These are phyloP conservation scores for Alectura lathami DNA, from an alignment of 2,113 vertebrate species.

Conservation along the genomic window DNA sequence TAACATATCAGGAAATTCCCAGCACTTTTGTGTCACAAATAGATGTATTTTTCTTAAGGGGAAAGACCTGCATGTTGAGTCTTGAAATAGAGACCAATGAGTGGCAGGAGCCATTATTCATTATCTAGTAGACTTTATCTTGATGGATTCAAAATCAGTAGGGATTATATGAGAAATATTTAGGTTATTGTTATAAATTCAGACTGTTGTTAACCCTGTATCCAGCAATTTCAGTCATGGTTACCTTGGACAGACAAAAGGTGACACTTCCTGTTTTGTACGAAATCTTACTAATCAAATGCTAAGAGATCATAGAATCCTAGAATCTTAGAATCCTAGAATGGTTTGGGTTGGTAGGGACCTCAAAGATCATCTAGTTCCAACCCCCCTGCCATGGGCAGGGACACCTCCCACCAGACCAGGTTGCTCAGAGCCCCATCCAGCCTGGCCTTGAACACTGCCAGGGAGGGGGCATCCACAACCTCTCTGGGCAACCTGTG, in stretches of 20 bases:
- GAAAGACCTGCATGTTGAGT: background rate
- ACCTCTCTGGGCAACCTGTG: too few relatives aligned
- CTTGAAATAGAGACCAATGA: background rate
- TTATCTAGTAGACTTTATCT: background rate
- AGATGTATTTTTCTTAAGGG: background rate
- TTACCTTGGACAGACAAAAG: background rate
- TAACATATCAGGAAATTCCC: background rate
- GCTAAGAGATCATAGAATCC: background rate
- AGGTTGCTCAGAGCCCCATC: too few relatives aligned
- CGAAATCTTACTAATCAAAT: background rate
- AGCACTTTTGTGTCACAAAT: background rate
- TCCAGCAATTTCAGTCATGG: background rate
- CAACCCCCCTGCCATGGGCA: too few relatives aligned
- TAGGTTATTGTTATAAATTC: background rate
- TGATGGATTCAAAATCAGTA: background rate
- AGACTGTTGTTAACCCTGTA: background rate
- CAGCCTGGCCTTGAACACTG: too few relatives aligned
- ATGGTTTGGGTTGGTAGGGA: too few relatives aligned
- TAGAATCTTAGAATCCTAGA: too few relatives aligned
- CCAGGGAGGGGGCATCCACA: too few relatives aligned
- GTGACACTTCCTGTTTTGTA: background rate
- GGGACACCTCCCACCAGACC: too few relatives aligned
- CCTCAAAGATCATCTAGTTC: too few relatives aligned
- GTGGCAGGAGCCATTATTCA: background rate
- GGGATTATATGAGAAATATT: background rate